phyloP scores from a whole-genome alignment of 2,113 vertebrate genomes.

The Scopus umbretta region DNA sequence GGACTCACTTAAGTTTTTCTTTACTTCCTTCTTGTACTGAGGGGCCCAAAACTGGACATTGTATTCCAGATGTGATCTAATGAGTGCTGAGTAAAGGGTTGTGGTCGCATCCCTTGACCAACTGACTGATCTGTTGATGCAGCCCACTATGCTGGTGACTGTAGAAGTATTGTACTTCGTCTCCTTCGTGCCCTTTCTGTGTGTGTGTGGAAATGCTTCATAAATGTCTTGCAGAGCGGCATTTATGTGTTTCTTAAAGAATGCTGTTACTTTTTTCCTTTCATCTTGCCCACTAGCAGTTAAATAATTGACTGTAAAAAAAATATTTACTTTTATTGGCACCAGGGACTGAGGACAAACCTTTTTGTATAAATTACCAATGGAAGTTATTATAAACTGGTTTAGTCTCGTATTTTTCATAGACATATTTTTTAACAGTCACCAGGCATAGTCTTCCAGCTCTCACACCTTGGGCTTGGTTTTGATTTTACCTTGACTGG shows the following conservation, averaged over 20 bases:
- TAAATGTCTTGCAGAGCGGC: not conserved
- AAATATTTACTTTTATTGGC: not conserved
- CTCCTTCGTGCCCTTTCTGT: not conserved
- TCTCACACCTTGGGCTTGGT: not conserved
- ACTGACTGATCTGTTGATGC: not conserved
- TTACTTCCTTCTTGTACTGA: not conserved
- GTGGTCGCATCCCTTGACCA: not conserved
- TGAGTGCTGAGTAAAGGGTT: not conserved
- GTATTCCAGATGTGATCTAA: not conserved
- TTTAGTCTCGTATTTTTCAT: not conserved
- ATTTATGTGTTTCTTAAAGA: not conserved
- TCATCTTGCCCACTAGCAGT: not conserved
- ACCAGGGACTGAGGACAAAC: not conserved
- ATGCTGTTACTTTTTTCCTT: not conserved
- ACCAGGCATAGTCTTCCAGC: not conserved
- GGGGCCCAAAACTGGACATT: not conserved
- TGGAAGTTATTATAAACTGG: not conserved
- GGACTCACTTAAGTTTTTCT: not conserved
- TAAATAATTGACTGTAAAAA: not conserved
- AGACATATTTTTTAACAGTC: not conserved
- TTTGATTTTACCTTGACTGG: not conserved
- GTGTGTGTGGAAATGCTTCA: not conserved
- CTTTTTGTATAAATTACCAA: not conserved
- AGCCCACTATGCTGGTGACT: not conserved
- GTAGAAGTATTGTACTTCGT: not conserved